A percentile compares a stretch with the other conserved stretches of the same genome.
These are phyloP conservation scores for Drosophila ananassae DNA, from an alignment of 1,140 invertebrate genomes.

Conservation along the genomic window DNA sequence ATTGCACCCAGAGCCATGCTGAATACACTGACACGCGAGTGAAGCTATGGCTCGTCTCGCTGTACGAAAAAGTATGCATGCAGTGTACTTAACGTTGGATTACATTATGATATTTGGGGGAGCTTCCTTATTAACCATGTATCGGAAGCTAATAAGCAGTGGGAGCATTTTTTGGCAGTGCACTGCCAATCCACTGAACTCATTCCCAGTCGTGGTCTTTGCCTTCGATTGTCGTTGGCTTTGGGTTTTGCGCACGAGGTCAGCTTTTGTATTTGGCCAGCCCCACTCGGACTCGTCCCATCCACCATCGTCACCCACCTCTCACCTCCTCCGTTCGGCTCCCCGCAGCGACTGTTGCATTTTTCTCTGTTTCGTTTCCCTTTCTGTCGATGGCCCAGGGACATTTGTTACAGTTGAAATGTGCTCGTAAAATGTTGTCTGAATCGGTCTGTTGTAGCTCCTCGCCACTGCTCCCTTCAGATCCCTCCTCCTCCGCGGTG, in stretches of 20 bases:
- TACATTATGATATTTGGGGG: too few relatives aligned
- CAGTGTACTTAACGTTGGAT: too few relatives aligned
- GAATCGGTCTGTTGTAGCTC: constrained; percentile 34
- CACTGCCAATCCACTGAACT: constrained; percentile 6
- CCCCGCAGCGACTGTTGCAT: constrained; percentile 16
- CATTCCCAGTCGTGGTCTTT: constrained; percentile 36
- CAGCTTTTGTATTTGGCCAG: constrained; percentile 66
- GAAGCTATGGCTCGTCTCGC: neutral
- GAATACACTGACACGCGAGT: constrained; percentile 56
- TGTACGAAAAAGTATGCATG: neutral
- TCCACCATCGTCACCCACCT: neutral
- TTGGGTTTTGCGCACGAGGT: constrained; percentile 72
- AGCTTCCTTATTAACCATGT: too few relatives aligned
- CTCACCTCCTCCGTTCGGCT: neutral
- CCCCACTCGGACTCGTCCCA: constrained; percentile 5
- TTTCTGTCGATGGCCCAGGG: constrained; percentile 51
- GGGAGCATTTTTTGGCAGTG: neutral
- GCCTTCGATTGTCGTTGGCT: constrained; percentile 59
- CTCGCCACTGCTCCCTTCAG: constrained; percentile 11
- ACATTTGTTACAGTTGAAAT: constrained; percentile 83
- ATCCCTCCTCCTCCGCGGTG: neutral
- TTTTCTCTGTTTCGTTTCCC: neutral
- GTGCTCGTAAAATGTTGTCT: constrained; percentile 77
- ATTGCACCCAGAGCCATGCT: constrained; percentile 83
- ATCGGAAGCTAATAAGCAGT: too few relatives aligned